A percentile compares a stretch with the other conserved stretches of the same genome.
Evolutionary conservation across 2,888 invertebrate species (phyloP).

Genomic region (Eumacrocentrus americanus): DNA sequence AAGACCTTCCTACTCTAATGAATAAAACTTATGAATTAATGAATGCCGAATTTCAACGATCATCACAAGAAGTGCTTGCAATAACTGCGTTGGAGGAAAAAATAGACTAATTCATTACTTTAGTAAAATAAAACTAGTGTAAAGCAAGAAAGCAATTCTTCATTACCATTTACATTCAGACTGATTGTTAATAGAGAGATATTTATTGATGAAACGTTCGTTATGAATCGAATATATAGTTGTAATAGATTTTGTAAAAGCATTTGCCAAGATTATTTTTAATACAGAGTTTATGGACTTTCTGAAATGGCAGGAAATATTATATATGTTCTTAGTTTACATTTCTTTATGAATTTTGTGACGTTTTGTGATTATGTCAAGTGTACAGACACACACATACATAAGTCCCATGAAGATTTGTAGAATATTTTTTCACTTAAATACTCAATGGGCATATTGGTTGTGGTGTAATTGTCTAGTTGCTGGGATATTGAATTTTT

Average conservation of each 20-base stretch:
- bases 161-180: background rate
- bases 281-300: no score
- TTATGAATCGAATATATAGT: background rate
- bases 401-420: no score
- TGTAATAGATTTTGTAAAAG: background rate
- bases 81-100: conserved; percentile 37
- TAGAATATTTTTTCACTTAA: no score
- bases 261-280: no score
- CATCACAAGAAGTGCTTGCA: conserved; percentile 61
- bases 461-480: no score
- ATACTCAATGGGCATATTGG: no score
- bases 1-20: conserved; percentile 70
- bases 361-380: no score
- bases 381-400: no score
- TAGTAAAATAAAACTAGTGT: background rate
- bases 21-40: conserved; percentile 71
- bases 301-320: no score
- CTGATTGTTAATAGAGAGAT: background rate
- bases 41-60: conserved; percentile 68
- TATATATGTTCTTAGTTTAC: no score
- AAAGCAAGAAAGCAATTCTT: background rate
- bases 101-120: background rate
- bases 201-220: background rate
- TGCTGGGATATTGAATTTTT: no score
- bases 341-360: no score